phyloP scores from a whole-genome alignment of 2,797 vertebrate species.

The Limnodromus scolopaceus region DNA sequence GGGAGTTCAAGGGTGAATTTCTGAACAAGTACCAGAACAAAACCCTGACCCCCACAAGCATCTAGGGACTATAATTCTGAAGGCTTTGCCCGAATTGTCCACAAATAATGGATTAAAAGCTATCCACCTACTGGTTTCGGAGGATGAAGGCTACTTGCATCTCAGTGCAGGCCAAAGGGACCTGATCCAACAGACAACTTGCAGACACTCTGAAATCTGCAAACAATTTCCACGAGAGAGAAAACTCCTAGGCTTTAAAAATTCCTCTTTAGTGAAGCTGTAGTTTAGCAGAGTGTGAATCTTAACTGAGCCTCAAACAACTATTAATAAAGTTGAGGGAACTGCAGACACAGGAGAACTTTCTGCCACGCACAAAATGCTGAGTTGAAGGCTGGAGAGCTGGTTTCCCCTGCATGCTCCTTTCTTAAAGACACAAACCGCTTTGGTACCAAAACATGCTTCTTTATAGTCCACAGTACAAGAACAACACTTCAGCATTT shows the following conservation, averaged over 20 bases:
- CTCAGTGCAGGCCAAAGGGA: neutral
- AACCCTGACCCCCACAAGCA: neutral
- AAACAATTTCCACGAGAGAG: neutral
- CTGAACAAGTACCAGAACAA: neutral
- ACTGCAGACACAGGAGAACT: neutral
- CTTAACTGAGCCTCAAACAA: neutral
- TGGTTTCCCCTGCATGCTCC: neutral
- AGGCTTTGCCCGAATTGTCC: neutral
- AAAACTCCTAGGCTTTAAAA: neutral
- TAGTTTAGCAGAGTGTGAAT: neutral
- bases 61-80: neutral
- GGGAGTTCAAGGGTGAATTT: neutral
- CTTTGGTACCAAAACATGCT: neutral
- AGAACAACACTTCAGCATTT: neutral
- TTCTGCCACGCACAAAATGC: neutral
- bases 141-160: neutral
- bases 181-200: neutral
- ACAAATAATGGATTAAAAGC: neutral
- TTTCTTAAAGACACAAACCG: neutral
- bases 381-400: neutral
- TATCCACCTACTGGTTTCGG: neutral
- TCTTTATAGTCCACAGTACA: neutral
- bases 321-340: neutral
- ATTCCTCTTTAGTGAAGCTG: neutral
- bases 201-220: neutral